Evolutionary conservation across 2,888 invertebrate genomes (phyloP).

Genomic region (Smittia sp.): DNA sequence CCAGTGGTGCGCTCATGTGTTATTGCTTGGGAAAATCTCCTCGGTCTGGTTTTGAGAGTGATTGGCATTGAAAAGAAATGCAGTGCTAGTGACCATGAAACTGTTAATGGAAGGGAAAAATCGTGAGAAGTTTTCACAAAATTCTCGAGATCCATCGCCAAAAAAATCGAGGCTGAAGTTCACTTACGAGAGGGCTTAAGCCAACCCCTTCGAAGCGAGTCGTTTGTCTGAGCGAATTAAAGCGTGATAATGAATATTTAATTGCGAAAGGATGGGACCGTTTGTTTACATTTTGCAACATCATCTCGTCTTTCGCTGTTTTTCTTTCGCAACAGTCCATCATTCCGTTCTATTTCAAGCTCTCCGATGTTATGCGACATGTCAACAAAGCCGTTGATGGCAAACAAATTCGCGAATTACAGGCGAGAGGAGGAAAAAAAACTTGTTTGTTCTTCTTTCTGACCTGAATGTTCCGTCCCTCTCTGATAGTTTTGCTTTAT

Average conservation of each 20-base stretch:
- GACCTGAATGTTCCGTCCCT: constrained; percentile 11
- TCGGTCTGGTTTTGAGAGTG: background rate
- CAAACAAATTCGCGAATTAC: constrained; percentile 34
- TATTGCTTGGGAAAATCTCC: background rate
- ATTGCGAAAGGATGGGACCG: background rate
- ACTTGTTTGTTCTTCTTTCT: constrained; percentile 23
- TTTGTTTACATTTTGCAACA: constrained; percentile 19
- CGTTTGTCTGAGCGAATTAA: no score
- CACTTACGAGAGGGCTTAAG: background rate
- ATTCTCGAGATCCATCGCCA: background rate
- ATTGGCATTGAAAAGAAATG: constrained; percentile 20
- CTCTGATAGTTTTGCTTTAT: background rate
- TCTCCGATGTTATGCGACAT: constrained; percentile 6
- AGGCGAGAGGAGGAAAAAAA: background rate
- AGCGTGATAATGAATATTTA: constrained; percentile 13
- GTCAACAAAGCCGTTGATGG: constrained; percentile 39
- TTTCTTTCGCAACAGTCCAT: background rate
- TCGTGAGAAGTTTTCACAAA: background rate
- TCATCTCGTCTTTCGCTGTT: background rate
- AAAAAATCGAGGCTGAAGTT: background rate
- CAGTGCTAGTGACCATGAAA: constrained; percentile 16
- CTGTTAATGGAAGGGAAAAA: background rate
- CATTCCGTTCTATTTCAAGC: background rate
- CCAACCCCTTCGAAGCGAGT: background rate
- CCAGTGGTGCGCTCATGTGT: background rate